Percentiles rank a stretch among this genome's conserved stretches.
Evolutionary conservation across 2,113 vertebrate species (phyloP).

Genomic region (Scopus umbretta): DNA sequence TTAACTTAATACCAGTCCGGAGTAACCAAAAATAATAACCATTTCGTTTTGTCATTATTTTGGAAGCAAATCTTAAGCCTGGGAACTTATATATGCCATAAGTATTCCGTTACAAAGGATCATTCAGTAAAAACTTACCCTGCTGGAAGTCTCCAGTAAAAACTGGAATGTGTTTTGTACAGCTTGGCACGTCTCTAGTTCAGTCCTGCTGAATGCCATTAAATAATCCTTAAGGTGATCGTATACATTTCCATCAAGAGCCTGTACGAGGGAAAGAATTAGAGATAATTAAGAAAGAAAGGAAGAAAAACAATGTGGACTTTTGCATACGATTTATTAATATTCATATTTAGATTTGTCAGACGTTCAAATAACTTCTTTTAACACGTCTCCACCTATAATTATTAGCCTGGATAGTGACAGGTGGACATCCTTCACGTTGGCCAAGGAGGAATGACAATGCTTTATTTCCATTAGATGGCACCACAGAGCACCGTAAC

Average conservation of each 20-base stretch:
- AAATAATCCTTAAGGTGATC: constrained; percentile 94
- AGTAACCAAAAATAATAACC: not conserved
- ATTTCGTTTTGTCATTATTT: not conserved
- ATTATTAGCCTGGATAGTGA: not conserved
- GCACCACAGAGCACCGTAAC: constrained; percentile 17
- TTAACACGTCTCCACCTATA: not conserved
- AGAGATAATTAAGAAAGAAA: not conserved
- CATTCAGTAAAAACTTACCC: constrained; percentile 75
- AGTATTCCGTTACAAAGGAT: not conserved
- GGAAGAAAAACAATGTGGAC: not conserved
- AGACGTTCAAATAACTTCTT: not conserved
- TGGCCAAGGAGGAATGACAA: not conserved
- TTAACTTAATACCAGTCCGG: not conserved
- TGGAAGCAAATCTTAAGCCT: not conserved
- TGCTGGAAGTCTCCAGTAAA: constrained; percentile 92
- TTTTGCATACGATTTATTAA: no score
- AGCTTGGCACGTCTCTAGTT: constrained; percentile 92
- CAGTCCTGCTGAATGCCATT: constrained; percentile 91
- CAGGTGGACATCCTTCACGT: rapidly evolving
- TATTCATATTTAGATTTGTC: rapidly evolving
- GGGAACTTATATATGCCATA: not conserved
- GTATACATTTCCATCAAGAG: constrained; percentile 90
- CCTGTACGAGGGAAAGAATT: constrained; percentile 57
- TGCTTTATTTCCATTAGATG: constrained; percentile 38
- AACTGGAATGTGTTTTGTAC: constrained; percentile 96